phyloP scores from a whole-genome alignment of 1,140 invertebrate genomes.

The Pseudomyrmex gracilis region DNA sequence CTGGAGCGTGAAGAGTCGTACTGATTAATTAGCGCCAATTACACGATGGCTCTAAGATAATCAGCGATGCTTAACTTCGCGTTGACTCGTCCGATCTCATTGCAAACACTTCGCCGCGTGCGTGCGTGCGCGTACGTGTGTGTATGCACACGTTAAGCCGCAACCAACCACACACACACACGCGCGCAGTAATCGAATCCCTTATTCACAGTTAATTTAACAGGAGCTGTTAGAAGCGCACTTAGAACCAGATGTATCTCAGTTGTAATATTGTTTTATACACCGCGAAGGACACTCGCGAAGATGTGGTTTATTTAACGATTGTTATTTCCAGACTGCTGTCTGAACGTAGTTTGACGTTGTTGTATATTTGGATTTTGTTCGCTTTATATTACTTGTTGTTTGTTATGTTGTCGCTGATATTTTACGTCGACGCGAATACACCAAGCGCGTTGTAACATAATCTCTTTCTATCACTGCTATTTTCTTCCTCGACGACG shows the following conservation, averaged over 20 bases:
- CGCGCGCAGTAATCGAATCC: background rate
- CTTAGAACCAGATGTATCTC: no score
- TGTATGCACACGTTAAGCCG: no score
- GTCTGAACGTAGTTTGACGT: background rate
- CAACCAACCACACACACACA: constrained; percentile 10
- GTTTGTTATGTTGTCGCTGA: background rate
- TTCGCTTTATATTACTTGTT: background rate
- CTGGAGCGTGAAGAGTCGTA: constrained; percentile 6
- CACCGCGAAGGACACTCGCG: background rate
- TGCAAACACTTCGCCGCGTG: background rate
- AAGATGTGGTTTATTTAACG: background rate
- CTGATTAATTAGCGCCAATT: constrained; percentile 48
- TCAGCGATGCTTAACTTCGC: constrained; percentile 40
- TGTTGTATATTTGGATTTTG: constrained; percentile 1
- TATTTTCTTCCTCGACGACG: constrained; percentile 12
- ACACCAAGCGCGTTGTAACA: background rate
- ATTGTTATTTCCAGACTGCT: background rate
- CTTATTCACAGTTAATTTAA: constrained; percentile 38
- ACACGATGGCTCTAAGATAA: constrained; percentile 43
- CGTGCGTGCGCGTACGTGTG: background rate
- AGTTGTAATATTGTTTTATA: background rate
- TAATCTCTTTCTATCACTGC: constrained; percentile 11
- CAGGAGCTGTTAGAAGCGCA: background rate
- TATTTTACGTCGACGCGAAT: background rate
- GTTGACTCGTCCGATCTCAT: constrained; percentile 42